Evolutionary conservation across 2,113 vertebrate genomes (phyloP), one percentile per base, ranked within the genome.

Genomic region (Etia nguti): DNA sequence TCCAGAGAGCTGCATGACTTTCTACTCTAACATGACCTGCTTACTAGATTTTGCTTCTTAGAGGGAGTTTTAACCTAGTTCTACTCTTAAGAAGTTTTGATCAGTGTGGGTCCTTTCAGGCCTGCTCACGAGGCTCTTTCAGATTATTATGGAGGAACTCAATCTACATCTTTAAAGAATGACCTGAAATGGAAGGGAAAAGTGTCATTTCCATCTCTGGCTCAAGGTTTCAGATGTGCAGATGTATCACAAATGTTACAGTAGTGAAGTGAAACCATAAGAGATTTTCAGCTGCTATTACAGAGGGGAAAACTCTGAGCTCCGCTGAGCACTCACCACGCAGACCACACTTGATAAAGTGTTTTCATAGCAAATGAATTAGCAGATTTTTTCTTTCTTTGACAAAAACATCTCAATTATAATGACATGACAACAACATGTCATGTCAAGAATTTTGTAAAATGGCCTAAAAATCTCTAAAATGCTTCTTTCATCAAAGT

Each of bases 1-100:
- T 68, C 80, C 84, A 55, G 36, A 43, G 80, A 20, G 8, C 38
- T 11, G 43, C 52, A 4, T 3, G 59, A 68, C 36, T 43, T 85
- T 82, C 56, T 81, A 55, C 70, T 82, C 80, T 60, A 70, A 18
- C 20, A 38, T 43, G 80, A 89, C 86, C 86, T 22, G 73, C 31
- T 88, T 52, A 70, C 38, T 29, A 79, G 12, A 11, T 65, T 83
- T 84, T 41, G 89, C 50, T 54, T 43, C 29, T 36, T 31, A 8
- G 48, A 77, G 83, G 22, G 12, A 50, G n/a, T 26, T 24, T 88
- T 86, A 81, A 81, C 85, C 82, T 77, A 85, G 50, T 83, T 88
- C 43, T 60, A 2, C 46, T 81, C 38, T 34, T 77, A 81, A 46
- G 56, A 55, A 68, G 57, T 22, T 87, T 80, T 11, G 4, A 87